Evolutionary conservation across 1,140 invertebrate species (phyloP), one percentile per base, ranked within the genome.

Genomic region (Drosophila chauvacae): DNA sequence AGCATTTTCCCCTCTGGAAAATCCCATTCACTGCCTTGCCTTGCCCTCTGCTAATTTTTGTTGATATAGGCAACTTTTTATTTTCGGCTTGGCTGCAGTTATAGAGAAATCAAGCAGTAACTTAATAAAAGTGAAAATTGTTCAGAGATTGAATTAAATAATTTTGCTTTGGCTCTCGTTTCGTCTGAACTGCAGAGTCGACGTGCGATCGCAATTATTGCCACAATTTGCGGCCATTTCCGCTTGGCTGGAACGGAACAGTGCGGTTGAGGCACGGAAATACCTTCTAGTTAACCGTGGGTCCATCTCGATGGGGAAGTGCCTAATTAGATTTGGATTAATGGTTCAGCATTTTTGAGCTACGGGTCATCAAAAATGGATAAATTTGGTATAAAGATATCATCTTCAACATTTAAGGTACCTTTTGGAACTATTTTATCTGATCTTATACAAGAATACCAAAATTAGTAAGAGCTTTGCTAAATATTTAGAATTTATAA

Each of bases 201-300:
- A 65, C 59, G 41, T 77, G 55, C 68, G 58, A 84, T 70, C 42
- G 66, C 70, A 81, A 78, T 78, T 77, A 78, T 88, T 77, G 80
- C 80, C 63, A 84, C 77, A 81, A 78, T 85, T 90, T 88, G 74
- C 45, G 81, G 66, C 70, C 77, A 72, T 90, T 88, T 88, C 81
- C 81, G 81, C 66, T 85, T 62, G 56, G 55, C 55, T 77, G 77
- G 13, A 16, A 20, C n/a, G 45, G 9, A 30, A 63, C 57, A 28
- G 33, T 60, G 41, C 39, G 63, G 55, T 66, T 66, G 47, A 7
- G 28, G 53, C 28, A 35, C 45, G 69, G 30, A 60, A 42, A 71
- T 58, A 51, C 55, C 53, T 72, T 72, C 70, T 72, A 72, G 53
- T 51, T 60, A 60, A 72, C 70, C 33, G 44, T 72, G 69, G 65